Conservation (phyloP, 2,888 invertebrate genomes). For the Brachyptera putata region DNA sequence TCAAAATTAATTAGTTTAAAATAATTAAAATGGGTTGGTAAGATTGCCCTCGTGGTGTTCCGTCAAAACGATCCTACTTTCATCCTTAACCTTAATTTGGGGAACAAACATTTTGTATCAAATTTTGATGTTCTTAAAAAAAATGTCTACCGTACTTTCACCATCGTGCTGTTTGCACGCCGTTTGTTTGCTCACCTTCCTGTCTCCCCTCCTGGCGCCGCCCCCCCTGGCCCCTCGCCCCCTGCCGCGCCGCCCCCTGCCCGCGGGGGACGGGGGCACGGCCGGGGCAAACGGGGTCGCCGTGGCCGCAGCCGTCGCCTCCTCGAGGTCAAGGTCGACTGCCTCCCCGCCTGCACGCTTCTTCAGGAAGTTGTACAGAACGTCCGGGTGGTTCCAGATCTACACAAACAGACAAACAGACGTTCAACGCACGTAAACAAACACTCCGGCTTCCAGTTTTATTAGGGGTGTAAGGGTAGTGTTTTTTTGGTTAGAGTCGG, state of each 20-base stretch:
- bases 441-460: no score
- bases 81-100: no score
- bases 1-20: no score
- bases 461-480: no score
- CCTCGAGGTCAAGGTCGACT: conserved; percentile 77
- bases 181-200: conserved; percentile 34
- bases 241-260: conserved; percentile 38
- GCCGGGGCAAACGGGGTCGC: conserved; percentile 33
- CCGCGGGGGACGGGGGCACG: conserved; percentile 33
- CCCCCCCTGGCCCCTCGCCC: conserved; percentile 33
- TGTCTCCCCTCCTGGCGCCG: conserved; percentile 34
- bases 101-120: no score
- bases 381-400: conserved; percentile 95
- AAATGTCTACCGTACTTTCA: no score
- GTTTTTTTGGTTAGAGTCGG: no score
- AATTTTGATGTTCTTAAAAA: no score
- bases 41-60: no score
- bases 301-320: conserved; percentile 57
- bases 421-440: neutral
- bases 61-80: no score
- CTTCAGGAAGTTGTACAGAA: conserved; percentile 80
- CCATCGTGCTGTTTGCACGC: neutral
- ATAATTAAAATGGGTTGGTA: no score
- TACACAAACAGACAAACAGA: conserved; percentile 37
- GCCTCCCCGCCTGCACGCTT: conserved; percentile 75